phyloP scores from a whole-genome alignment of 1,140 invertebrate species.

The Cephus cinctus region DNA sequence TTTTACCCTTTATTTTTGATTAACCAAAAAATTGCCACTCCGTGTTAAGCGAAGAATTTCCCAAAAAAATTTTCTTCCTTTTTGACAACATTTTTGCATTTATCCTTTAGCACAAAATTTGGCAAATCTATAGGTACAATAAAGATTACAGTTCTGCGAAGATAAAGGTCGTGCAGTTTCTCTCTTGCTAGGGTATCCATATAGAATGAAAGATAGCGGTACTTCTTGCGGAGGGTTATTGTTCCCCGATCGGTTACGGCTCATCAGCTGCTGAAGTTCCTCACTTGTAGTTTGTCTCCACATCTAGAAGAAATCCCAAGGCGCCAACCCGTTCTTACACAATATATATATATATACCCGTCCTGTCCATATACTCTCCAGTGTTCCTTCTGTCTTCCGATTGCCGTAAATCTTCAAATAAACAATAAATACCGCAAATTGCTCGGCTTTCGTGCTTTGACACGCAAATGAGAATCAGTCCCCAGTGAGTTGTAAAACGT shows the following conservation, averaged over 20 bases:
- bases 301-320: constrained; percentile 29
- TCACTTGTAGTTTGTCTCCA: neutral
- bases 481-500: constrained; percentile 27
- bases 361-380: neutral
- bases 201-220: constrained; percentile 47
- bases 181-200: too few species aligned
- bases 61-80: too few species aligned
- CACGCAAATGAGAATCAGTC: constrained; percentile 19
- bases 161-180: too few species aligned
- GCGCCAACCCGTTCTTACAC: constrained; percentile 34
- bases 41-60: neutral
- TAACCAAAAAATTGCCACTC: too few species aligned
- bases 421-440: constrained; percentile 45
- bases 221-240: constrained; percentile 49
- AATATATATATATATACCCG: too few species aligned
- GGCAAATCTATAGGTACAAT: too few species aligned
- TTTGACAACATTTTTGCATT: too few species aligned
- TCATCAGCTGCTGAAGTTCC: constrained; percentile 43
- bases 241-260: constrained; percentile 49
- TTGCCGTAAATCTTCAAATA: constrained; percentile 39
- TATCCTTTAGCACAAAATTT: too few species aligned
- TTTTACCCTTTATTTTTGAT: too few species aligned
- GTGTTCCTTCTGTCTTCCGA: constrained; percentile 3
- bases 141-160: too few species aligned
- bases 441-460: constrained; percentile 18